Conservation (phyloP, 2,888 invertebrate species). For the Caenorhabditis imperialis region DNA sequence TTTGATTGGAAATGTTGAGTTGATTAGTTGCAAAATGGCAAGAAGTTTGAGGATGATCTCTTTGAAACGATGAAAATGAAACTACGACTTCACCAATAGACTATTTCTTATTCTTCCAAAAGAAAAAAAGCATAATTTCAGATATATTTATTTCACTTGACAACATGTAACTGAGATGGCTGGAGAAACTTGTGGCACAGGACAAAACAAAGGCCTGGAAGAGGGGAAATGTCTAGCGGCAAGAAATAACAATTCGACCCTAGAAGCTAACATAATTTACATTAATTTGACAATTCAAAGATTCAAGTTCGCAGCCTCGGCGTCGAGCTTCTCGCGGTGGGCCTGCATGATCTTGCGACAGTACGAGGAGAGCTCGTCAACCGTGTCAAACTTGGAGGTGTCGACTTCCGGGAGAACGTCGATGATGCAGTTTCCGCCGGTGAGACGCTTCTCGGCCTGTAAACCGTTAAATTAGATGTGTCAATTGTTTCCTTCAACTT, state of each 20-base stretch:
- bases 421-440: conserved; percentile 56
- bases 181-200: conserved; percentile 11
- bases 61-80: too few relatives aligned
- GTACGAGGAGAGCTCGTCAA: conserved; percentile 64
- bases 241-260: conserved; percentile 37
- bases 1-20: too few relatives aligned
- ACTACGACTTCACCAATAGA: too few relatives aligned
- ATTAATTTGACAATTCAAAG: background rate
- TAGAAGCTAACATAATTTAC: background rate
- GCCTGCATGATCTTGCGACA: conserved; percentile 61
- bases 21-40: too few relatives aligned
- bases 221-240: conserved; percentile 27
- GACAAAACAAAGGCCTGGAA: conserved; percentile 9
- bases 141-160: too few relatives aligned
- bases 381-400: conserved; percentile 55
- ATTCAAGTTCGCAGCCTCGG: conserved; percentile 35
- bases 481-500: too few relatives aligned
- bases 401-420: conserved; percentile 65
- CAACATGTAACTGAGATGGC: too few relatives aligned
- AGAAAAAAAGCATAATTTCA: too few relatives aligned
- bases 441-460: conserved; percentile 61
- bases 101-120: too few relatives aligned
- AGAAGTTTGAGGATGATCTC: too few relatives aligned
- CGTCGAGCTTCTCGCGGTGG: conserved; percentile 50
- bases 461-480: too few relatives aligned